These are phyloP conservation scores for Oeneis ivallda DNA, from an alignment of 2,888 invertebrate species.

Conservation along the genomic window DNA sequence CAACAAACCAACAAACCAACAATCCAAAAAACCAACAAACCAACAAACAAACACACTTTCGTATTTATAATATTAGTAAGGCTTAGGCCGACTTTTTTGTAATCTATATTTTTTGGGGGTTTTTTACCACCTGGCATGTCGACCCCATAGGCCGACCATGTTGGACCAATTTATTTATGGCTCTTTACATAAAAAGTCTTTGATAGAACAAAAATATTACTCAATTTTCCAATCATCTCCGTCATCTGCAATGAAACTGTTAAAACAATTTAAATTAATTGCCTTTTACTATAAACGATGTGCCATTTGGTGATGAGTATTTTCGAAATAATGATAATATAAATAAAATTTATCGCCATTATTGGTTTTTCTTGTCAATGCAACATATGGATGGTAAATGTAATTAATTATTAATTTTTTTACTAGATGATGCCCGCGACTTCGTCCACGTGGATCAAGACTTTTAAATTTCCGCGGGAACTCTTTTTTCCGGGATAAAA, in stretches of 20 bases:
- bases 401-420: neutral
- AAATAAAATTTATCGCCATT: neutral
- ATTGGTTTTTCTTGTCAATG: neutral
- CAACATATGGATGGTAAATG: neutral
- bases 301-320: slow-evolving; percentile 10
- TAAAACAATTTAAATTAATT: slow-evolving; percentile 11
- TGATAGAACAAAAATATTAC: slow-evolving; percentile 1
- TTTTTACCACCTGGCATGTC: too few species aligned
- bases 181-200: neutral
- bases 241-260: slow-evolving; percentile 7
- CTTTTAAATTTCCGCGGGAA: too few species aligned
- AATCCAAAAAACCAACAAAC: too few species aligned
- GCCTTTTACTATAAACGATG: slow-evolving; percentile 6
- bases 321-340: neutral
- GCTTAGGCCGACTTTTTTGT: too few species aligned
- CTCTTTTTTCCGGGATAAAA: too few species aligned
- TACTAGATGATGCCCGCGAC: neutral
- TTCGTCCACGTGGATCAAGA: too few species aligned
- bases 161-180: too few species aligned
- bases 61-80: too few species aligned
- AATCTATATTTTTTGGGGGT: too few species aligned
- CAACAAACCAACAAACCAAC: too few species aligned
- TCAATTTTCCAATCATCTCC: neutral
- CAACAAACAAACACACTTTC: too few species aligned
- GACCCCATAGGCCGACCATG: too few species aligned